Conservation (phyloP, 2,113 vertebrate species). For the Oreochromis tanganicae region DNA sequence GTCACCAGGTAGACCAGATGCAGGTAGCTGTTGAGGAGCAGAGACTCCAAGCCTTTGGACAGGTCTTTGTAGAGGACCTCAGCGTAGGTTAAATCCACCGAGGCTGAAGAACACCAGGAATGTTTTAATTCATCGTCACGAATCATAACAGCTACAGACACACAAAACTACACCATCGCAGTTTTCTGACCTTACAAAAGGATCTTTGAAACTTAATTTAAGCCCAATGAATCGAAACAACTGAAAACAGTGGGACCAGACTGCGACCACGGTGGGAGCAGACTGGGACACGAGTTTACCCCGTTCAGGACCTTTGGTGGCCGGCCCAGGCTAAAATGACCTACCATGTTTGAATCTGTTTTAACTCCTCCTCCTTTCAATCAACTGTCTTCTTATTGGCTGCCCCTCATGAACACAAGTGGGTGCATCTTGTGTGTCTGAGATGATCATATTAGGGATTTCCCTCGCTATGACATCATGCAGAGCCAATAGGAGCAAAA, state of each 20-base stretch:
- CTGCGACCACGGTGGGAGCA: not conserved
- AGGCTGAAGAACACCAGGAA: conserved; percentile 66
- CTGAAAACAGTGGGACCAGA: not conserved
- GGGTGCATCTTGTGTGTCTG: not conserved
- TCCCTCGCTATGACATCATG: not conserved
- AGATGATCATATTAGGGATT: not conserved
- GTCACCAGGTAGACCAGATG: conserved; percentile 90
- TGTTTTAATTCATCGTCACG: not conserved
- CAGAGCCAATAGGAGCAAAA: not conserved
- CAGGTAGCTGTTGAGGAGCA: conserved; percentile 85
- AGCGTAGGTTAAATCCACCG: conserved; percentile 83
- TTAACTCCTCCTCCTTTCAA: not conserved
- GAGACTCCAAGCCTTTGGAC: conserved; percentile 83
- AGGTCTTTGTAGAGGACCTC: conserved; percentile 84
- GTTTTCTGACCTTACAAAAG: not conserved
- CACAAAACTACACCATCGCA: not conserved
- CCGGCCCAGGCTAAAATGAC: not conserved
- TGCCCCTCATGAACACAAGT: not conserved
- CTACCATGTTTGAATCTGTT: not conserved
- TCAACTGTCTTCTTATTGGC: not conserved
- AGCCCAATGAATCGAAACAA: not conserved
- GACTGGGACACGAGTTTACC: not conserved
- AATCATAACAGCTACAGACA: not conserved
- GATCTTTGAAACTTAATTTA: not conserved
- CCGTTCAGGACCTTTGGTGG: not conserved